Evolutionary conservation across 2,113 vertebrate species (phyloP).

Genomic region (Globicephala melas): DNA sequence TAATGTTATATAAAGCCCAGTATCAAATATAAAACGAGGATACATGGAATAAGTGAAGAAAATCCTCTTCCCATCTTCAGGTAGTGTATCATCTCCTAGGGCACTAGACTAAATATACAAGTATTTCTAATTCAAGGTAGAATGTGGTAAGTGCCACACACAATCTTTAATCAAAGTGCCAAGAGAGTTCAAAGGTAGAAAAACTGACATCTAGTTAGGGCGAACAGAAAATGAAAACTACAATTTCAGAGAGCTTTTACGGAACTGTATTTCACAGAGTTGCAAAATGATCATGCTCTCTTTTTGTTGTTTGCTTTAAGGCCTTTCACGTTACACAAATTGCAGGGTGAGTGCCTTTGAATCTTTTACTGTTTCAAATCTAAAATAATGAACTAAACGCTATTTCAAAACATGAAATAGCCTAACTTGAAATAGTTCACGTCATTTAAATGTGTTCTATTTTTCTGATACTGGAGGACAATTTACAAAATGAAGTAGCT

Average conservation of each 20-base stretch:
- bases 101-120: not conserved
- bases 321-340: not conserved
- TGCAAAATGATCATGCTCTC: not conserved
- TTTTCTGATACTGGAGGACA: not conserved
- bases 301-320: not conserved
- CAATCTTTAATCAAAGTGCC: not conserved
- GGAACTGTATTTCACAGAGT: not conserved
- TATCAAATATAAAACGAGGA: not conserved
- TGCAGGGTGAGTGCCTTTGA: not conserved
- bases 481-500: constrained; percentile 12
- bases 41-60: not conserved
- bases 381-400: not conserved
- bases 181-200: not conserved
- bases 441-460: not conserved
- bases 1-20: not conserved
- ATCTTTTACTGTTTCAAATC: not conserved
- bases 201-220: not conserved
- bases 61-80: not conserved
- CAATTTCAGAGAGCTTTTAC: not conserved
- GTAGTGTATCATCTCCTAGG: not conserved
- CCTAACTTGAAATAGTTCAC: not conserved
- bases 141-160: not conserved
- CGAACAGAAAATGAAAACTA: not conserved
- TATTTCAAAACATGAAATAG: not conserved
- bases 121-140: constrained; percentile 1